phyloP scores from a whole-genome alignment of 2,888 invertebrate genomes.

The Tetragonula carbonaria region DNA sequence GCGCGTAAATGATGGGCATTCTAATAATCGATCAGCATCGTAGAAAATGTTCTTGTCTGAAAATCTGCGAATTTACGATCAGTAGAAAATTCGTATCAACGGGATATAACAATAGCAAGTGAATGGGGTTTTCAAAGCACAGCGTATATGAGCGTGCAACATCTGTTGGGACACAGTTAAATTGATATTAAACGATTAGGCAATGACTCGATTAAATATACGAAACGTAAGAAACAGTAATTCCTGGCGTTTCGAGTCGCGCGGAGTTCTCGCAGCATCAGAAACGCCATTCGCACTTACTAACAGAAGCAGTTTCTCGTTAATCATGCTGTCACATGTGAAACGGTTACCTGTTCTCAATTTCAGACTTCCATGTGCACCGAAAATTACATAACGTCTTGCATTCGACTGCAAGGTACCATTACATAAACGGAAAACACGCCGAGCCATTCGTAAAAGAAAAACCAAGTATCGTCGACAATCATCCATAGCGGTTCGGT shows the following conservation, averaged over 20 bases:
- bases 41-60: background rate
- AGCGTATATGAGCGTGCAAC: background rate
- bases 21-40: background rate
- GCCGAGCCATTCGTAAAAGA: background rate
- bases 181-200: background rate
- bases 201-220: background rate
- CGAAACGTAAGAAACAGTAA: background rate
- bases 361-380: background rate
- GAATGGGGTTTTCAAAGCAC: background rate
- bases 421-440: conserved; percentile 14
- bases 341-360: conserved; percentile 11
- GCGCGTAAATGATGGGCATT: background rate
- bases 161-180: background rate
- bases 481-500: background rate
- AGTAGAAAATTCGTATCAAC: background rate
- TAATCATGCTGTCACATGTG: conserved; percentile 2
- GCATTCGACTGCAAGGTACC: background rate
- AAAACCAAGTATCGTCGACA: conserved; percentile 9
- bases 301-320: background rate
- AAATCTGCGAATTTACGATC: background rate
- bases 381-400: conserved; percentile 26
- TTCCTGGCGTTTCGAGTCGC: background rate
- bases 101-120: background rate
- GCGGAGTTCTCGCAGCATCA: background rate
- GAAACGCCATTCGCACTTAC: conserved; percentile 12